These are phyloP conservation scores for Diadegma fenestrale DNA, from an alignment of 2,888 invertebrate species.

Conservation along the genomic window DNA sequence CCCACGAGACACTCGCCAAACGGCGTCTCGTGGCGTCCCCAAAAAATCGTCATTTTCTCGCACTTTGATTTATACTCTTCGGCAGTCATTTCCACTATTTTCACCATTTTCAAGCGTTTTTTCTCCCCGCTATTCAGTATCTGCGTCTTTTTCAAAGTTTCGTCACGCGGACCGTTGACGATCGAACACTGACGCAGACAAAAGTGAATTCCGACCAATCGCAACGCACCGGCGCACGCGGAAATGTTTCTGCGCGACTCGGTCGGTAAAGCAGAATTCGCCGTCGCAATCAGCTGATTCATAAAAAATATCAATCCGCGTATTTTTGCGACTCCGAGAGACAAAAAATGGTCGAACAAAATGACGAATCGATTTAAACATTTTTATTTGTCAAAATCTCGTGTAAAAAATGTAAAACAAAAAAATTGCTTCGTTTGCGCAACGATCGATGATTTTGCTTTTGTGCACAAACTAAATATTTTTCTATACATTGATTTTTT, in stretches of 20 bases:
- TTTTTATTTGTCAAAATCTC: too few relatives aligned
- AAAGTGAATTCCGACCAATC: not conserved
- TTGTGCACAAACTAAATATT: not conserved
- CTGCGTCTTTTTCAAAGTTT: not conserved
- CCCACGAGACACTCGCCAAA: conserved; percentile 79
- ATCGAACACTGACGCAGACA: not conserved
- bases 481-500: not conserved
- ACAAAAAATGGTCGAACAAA: not conserved
- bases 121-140: not conserved
- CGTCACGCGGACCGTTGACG: not conserved
- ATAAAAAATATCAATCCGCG: too few relatives aligned
- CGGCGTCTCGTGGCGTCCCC: conserved; percentile 74
- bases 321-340: not conserved
- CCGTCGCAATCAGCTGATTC: not conserved
- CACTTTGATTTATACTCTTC: conserved; percentile 61
- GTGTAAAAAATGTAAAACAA: too few relatives aligned
- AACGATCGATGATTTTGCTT: not conserved
- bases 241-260: not conserved
- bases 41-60: conserved; percentile 70
- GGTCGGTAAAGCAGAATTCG: not conserved
- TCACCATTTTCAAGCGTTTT: conserved; percentile 60
- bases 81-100: conserved; percentile 50
- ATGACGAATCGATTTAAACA: too few relatives aligned
- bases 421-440: too few relatives aligned
- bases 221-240: not conserved